A percentile compares a stretch with the other conserved stretches of the same genome.
These are phyloP conservation scores for Poeciliopsis infans DNA, from an alignment of 2,797 vertebrate species.

Conservation along the genomic window DNA sequence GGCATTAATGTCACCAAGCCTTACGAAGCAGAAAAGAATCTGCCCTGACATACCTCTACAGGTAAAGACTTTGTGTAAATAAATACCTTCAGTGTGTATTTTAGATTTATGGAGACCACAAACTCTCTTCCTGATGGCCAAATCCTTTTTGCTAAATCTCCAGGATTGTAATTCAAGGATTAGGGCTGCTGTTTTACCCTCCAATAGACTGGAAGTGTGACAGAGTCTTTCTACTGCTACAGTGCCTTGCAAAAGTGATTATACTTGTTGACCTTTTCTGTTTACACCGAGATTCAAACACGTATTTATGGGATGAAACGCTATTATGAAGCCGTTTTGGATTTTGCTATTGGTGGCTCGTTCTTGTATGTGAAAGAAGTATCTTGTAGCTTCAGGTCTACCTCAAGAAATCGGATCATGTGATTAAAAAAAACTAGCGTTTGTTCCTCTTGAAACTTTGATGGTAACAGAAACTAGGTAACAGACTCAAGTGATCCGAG, in stretches of 20 bases:
- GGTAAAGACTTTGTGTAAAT: background rate
- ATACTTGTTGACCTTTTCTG: background rate
- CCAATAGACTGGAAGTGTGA: background rate
- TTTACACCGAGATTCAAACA: background rate
- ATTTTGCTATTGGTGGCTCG: background rate
- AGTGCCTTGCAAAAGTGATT: background rate
- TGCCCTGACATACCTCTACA: background rate
- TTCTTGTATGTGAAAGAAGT: background rate
- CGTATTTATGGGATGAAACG: background rate
- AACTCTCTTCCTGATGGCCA: background rate
- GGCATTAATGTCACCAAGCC: conserved; percentile 36
- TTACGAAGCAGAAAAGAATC: conserved; percentile 29
- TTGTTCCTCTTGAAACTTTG: background rate
- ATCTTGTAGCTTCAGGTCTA: background rate
- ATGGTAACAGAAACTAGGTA: background rate
- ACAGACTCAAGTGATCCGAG: background rate
- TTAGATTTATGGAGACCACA: background rate
- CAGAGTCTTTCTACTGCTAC: background rate
- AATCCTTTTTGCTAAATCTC: background rate
- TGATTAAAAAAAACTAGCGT: background rate
- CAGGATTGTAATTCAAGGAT: background rate
- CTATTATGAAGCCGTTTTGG: background rate
- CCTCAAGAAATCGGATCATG: background rate
- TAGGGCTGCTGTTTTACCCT: background rate
- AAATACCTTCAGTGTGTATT: background rate